Base-by-base conservation (phyloP, 2,888 invertebrate genomes). In the Megalurothrips usitatus region DNA sequence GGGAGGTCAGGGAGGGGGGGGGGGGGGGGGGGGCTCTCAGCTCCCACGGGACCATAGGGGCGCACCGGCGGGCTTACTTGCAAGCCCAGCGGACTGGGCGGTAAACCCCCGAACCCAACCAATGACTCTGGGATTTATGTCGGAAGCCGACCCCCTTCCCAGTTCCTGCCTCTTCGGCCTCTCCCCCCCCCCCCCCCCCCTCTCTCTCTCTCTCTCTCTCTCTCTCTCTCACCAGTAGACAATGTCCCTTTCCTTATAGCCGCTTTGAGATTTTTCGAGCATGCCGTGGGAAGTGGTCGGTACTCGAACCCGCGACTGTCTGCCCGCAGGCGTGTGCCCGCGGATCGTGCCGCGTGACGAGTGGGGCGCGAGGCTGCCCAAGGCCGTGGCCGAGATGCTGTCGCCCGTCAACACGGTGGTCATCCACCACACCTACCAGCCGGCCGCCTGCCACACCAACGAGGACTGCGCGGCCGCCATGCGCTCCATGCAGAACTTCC, bases 361-460 rank as follows among this genome's bases (percentile, higher is more conserved):
- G 80, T 94, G 94, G 94, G 88, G 88, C 0, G 93, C 91, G 0
- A 84, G 86, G 10, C 87, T 89, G 0, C 86, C 92, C 0, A 89
- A 87, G 34, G 84, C 86, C 23, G 85, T 87, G 10, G 86, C 87
- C 80, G 86, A 88, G 0, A 89, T 93, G 84, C 81, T 84, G 49
- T 89, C 89, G 12, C 92, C 93, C 1, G 91, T 91, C 1, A 91
- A 91, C 0, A 92, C 89, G 85, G 92, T 93, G 78, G 90, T 94
- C 82, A 91, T 94, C 83, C 94, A 94, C 86, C 94, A 94, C 87
- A 92, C 92, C 0, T 92, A 91, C 86, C 87, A 89, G 79, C 92
- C 93, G 0, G 88, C 86, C 0, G 92, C 91, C 12, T 94, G 93
- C 86, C 87, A 87, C 83, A 89, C 88, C 0, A 86, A 87, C 0